Percentiles rank a stretch among this genome's conserved stretches.
phyloP scores from a whole-genome alignment of 2,113 vertebrate species.

The Hypanus sabinus region DNA sequence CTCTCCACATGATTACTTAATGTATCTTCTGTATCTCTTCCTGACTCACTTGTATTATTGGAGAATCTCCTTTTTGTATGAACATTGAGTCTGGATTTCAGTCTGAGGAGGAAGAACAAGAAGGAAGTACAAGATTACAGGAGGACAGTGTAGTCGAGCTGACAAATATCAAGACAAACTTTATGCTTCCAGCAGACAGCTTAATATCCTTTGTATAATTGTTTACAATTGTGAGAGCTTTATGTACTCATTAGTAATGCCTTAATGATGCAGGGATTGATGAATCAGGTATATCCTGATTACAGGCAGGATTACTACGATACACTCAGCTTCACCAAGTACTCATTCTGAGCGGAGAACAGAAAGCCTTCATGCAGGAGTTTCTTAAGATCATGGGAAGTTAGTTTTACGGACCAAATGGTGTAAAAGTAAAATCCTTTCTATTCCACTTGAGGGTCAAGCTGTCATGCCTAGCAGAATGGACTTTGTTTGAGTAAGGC shows the following conservation, averaged over 20 bases:
- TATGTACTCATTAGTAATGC: neutral
- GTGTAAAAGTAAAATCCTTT: neutral
- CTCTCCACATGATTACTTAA: neutral
- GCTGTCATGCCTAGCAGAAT: too few species aligned
- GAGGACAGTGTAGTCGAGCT: neutral
- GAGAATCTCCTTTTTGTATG: too few species aligned
- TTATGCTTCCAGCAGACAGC: neutral
- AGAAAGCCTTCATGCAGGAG: neutral
- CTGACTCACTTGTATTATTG: neutral
- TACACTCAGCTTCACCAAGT: neutral
- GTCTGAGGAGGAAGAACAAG: neutral
- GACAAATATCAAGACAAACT: neutral
- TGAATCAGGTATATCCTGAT: constrained; percentile 15
- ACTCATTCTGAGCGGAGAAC: neutral
- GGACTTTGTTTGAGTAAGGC: too few species aligned
- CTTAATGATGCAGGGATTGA: neutral
- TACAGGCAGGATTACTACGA: neutral
- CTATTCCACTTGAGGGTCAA: too few species aligned
- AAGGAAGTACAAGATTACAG: neutral
- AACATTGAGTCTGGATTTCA: neutral
- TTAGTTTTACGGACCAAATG: neutral
- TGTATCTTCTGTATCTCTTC: neutral
- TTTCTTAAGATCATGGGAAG: neutral
- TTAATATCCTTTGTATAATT: neutral
- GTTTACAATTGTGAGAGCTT: neutral